These are phyloP conservation scores for Xanthorhoe spadicearia DNA, from an alignment of 2,888 invertebrate species.

Conservation along the genomic window DNA sequence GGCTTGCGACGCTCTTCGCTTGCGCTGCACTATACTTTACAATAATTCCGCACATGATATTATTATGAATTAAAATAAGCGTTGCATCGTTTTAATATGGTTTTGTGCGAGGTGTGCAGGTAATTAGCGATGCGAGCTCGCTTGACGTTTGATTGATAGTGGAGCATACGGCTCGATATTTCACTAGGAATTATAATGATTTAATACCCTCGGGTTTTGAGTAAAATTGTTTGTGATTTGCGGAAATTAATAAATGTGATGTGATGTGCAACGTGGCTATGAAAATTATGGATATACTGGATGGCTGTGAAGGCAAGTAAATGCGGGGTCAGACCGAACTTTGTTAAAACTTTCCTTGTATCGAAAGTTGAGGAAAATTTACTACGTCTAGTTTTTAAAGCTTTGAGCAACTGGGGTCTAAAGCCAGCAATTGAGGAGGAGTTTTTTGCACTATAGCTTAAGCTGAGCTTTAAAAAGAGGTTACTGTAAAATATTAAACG, in stretches of 20 bases:
- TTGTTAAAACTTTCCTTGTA: constrained; percentile 13
- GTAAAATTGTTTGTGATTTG: constrained; percentile 41
- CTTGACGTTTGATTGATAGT: constrained; percentile 62
- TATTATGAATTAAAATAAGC: constrained; percentile 79
- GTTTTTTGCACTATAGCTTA: neutral
- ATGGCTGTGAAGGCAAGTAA: constrained; percentile 7
- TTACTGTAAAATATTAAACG: neutral
- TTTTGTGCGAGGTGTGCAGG: constrained; percentile 65
- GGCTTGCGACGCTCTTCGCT: constrained; percentile 36
- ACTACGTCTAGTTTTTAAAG: constrained; percentile 8
- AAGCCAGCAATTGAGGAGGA: constrained; percentile 4
- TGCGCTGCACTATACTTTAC: constrained; percentile 26
- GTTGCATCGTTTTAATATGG: constrained; percentile 73
- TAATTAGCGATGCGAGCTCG: constrained; percentile 67
- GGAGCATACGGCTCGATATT: constrained; percentile 50
- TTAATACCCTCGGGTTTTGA: constrained; percentile 34
- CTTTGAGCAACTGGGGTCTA: constrained; percentile 3
- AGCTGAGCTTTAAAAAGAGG: neutral
- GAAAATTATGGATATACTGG: constrained; percentile 29
- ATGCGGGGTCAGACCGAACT: constrained; percentile 8
- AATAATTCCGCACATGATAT: constrained; percentile 63
- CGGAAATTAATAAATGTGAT: constrained; percentile 29
- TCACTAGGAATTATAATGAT: constrained; percentile 54
- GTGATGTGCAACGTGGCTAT: constrained; percentile 14
- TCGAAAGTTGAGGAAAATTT: constrained; percentile 16